Evolutionary conservation across 2,113 vertebrate species (phyloP), one percentile per base, ranked within the genome.

Genomic region (Poecile atricapillus): DNA sequence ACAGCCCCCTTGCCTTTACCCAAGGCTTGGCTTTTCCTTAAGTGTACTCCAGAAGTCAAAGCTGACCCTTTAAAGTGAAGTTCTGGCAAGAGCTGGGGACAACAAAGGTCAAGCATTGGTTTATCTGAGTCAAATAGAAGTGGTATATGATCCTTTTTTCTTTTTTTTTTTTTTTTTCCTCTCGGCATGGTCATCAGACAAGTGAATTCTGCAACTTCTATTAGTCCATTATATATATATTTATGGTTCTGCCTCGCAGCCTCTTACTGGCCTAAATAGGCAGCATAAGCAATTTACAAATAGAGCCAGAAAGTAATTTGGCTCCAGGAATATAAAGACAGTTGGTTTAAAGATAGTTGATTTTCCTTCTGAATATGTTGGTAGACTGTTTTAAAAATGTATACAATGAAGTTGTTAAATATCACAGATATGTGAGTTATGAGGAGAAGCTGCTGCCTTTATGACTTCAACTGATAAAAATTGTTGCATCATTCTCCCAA

Each of bases 141-240:
- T 15, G 5, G 2, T 43, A 47, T 7, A 18, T 43, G 35, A 43
- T 41, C 7, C 3, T 58, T 63, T 76, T n/a, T 30, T 13, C 5
- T 37, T 37, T 0, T 30, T 52, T 2, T 3, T 20, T 28, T 68
- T 44, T 53, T 62, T 55, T 3, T 1, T 2, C 16, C 24, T 58
- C 17, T 80, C 9, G 56, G 13, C 39, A 12, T 12, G 27, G 10
- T 35, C 22, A 35, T n/a, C 28, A 49, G 16, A 37, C 3, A 53
- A 49, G 27, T 43, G 13, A 35, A 49, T 74, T 92, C 46, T 60
- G 10, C 25, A 31, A 11, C 22, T 63, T 70, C 59, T 31, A 4
- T 11, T 71, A 49, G 24, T 27, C 41, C 11, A 2, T 71, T 55
- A 35, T 28, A 1, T 55, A 47, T 59, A 79, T 64, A 17, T 41